Base-by-base conservation (phyloP, 2,888 invertebrate species). In the Aspidapion aeneum region DNA sequence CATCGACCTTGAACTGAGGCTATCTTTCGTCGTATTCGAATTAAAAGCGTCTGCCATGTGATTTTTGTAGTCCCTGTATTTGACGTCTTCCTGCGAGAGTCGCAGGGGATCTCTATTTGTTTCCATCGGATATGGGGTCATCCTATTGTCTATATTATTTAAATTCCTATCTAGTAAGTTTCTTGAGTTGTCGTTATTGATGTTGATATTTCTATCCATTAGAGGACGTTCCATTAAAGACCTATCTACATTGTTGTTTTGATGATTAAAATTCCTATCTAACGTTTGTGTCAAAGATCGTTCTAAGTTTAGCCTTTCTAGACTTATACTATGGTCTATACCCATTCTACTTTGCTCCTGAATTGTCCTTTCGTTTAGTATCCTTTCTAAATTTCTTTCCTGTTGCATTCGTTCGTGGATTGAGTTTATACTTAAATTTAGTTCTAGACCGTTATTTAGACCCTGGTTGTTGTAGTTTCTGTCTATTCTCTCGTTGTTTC, bases 31-130 rank as follows among this genome's bases (percentile, higher is more conserved):
- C 35, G 35, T 12, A 7, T 3, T 12, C 5, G 5, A 7, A 35
- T 35, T 3, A 35, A 35, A 35, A 72, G 80, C 74, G 73, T 78
- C 77, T 71, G 80, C 80, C 75, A 80, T 74, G 69, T 80, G 80
- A 61, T 75, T 70, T 70, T 80, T 80, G 73, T 80, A 80, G 66
- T 80, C 80, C 68, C 79, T 72, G 69, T 78, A 80, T 69, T 80
- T 80, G 64, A 79, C 52, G 56, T 67, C 67, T 64, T 60, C 59
- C 49, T 65, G 63, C 55, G 67, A 63, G 59, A 63, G 61, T 21
- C 66, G 49, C 9, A 63, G 50, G 50, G 18, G 58, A 52, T 66
- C 64, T 21, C 67, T 65, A 5, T 3, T 9, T n/a, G 18, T 9
- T 50, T 64, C 66, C n/a, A 58, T 21, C 16, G 51, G 20, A 52